phyloP scores from a whole-genome alignment of 2,888 invertebrate species.

The Bembecia ichneumoniformis region DNA sequence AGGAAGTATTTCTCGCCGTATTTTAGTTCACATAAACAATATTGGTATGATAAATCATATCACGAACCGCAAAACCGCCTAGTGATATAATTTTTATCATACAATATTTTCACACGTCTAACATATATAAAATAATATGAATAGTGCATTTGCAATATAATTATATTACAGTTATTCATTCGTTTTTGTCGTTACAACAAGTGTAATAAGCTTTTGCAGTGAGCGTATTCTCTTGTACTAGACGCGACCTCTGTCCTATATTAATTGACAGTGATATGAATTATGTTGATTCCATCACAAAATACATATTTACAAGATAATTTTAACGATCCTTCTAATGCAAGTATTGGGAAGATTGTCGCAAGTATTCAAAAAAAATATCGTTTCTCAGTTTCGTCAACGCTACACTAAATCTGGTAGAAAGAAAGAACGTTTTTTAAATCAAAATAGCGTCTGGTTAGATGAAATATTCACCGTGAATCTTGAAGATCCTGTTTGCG shows the following conservation, averaged over 20 bases:
- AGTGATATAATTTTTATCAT: too few relatives aligned
- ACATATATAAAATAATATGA: too few relatives aligned
- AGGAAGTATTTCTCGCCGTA: too few relatives aligned
- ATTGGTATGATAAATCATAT: too few relatives aligned
- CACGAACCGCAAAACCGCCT: too few relatives aligned
- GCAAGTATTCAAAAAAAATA: too few relatives aligned
- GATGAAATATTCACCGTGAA: neutral
- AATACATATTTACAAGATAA: neutral
- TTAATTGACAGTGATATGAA: neutral
- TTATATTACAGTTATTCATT: too few relatives aligned
- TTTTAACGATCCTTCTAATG: neutral
- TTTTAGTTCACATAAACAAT: too few relatives aligned
- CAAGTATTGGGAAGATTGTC: neutral
- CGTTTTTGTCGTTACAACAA: too few relatives aligned
- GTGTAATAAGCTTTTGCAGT: too few relatives aligned
- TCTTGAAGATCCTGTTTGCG: neutral
- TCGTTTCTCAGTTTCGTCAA: neutral
- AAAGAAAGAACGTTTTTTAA: neutral
- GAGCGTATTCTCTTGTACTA: neutral
- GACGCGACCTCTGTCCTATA: neutral
- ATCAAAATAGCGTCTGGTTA: neutral
- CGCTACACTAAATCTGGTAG: neutral
- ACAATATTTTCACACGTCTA: too few relatives aligned
- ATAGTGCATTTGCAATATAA: too few relatives aligned
- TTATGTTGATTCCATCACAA: neutral